A percentile compares a stretch with the other conserved stretches of the same genome.
Evolutionary conservation across 2,797 vertebrate species (phyloP).

Genomic region (Muraenolepis orangiensis): DNA sequence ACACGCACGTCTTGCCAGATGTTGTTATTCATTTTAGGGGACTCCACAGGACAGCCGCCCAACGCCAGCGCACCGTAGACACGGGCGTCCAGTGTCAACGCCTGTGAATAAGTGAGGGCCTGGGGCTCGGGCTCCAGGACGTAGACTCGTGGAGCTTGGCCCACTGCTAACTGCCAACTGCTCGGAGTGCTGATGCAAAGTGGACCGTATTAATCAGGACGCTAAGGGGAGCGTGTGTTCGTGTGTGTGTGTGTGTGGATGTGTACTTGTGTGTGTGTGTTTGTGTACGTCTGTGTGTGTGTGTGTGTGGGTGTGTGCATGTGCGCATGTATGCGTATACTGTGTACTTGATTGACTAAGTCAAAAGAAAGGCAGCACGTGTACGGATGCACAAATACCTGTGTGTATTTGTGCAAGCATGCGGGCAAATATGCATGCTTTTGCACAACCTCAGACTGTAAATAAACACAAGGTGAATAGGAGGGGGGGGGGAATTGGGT

Average conservation of each 20-base stretch:
- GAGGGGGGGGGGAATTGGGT: not conserved
- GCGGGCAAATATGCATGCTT: no score
- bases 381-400: no score
- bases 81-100: conserved; percentile 63
- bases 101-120: conserved; percentile 78
- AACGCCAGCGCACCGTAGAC: no score
- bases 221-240: conserved; percentile 41
- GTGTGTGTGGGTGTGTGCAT: not conserved
- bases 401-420: no score
- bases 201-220: conserved; percentile 77
- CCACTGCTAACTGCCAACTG: conserved; percentile 67
- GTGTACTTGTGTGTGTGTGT: not conserved
- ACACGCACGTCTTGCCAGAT: conserved; percentile 78
- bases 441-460: no score
- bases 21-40: conserved; percentile 55
- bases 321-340: no score
- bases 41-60: conserved; percentile 33
- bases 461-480: not conserved
- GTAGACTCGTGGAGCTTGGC: conserved; percentile 52
- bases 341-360: no score
- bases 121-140: no score
- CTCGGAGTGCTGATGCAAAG: conserved; percentile 71
- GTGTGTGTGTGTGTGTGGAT: not conserved
- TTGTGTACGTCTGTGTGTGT: not conserved
- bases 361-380: no score